phyloP scores from a whole-genome alignment of 2,888 invertebrate species.

The Microctonus brassicae region DNA sequence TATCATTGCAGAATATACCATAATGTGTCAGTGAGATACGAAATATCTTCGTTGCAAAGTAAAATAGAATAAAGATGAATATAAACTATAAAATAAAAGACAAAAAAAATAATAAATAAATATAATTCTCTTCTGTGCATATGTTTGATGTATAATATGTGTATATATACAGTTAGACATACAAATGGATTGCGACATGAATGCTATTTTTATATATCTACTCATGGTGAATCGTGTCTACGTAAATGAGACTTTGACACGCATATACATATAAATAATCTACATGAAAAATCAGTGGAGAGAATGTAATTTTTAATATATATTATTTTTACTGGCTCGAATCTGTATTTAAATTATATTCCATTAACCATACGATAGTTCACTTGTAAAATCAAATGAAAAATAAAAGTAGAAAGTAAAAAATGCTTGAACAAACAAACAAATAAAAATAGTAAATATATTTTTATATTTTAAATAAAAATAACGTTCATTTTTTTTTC shows the following conservation, averaged over 20 bases:
- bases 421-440: no score
- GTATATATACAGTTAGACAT: not conserved
- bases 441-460: no score
- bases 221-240: constrained; percentile 32
- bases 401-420: constrained; percentile 14
- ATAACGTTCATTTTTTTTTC: no score
- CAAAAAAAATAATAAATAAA: not conserved
- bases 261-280: constrained; percentile 34
- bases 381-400: not conserved
- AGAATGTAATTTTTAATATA: constrained; percentile 36
- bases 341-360: constrained; percentile 7
- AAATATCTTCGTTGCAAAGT: not conserved
- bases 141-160: constrained; percentile 33
- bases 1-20: not conserved
- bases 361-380: not conserved
- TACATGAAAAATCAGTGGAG: constrained; percentile 28
- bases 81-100: not conserved
- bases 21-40: not conserved
- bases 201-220: constrained; percentile 39
- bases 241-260: constrained; percentile 47
- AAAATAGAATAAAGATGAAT: not conserved
- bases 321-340: not conserved
- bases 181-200: constrained; percentile 40
- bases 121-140: constrained; percentile 24
- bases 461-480: constrained; percentile 20